These are phyloP conservation scores for Nannoperca australis DNA, from an alignment of 2,797 vertebrate species.

Conservation along the genomic window DNA sequence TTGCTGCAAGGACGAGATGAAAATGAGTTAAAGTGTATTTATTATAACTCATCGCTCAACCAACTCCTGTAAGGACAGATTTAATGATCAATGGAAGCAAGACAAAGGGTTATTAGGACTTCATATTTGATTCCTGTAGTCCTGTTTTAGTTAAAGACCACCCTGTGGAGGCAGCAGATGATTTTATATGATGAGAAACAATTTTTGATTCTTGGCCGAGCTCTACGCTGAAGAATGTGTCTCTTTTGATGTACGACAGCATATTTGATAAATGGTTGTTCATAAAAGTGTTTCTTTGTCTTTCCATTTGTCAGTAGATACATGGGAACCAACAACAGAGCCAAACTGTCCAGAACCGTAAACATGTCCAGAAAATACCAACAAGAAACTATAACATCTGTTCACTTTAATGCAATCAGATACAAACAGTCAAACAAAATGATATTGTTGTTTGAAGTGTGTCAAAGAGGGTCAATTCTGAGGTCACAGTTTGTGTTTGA, in stretches of 20 bases:
- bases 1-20: neutral
- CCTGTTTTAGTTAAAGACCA: neutral
- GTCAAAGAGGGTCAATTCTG: neutral
- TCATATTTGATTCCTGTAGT: neutral
- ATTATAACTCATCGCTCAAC: neutral
- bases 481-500: neutral
- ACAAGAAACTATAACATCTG: neutral
- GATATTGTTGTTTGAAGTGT: too few relatives aligned
- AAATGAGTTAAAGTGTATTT: slow-evolving; percentile 9
- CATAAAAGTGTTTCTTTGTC: neutral
- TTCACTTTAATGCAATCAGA: neutral
- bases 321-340: neutral
- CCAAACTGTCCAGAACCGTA: neutral
- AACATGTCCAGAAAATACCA: neutral
- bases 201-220: neutral
- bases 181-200: neutral
- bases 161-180: neutral
- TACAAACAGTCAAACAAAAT: too few relatives aligned
- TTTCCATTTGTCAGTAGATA: neutral
- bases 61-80: neutral
- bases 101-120: neutral
- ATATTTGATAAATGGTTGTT: neutral
- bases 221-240: neutral
- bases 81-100: neutral
- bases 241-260: neutral